Evolutionary conservation across 2,888 invertebrate genomes (phyloP), one percentile per base, ranked within the genome.

Genomic region (Heliconius aoede): DNA sequence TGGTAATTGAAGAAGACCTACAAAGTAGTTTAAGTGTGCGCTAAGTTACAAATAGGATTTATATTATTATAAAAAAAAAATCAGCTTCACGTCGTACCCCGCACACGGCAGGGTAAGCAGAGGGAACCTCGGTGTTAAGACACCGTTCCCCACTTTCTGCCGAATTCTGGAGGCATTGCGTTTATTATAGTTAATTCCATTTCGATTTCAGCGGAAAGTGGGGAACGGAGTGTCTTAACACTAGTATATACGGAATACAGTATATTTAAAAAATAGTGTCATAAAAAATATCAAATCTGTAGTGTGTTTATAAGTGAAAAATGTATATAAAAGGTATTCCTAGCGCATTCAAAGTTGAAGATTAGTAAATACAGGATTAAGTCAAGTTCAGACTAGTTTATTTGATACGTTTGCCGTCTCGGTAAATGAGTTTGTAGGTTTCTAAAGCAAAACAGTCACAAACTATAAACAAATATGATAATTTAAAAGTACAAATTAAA

Each of bases 371-470:
- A 36, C 40, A 40, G 36, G 36, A 60, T 40, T 72, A 72, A 72
- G 72, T 72, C 72, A 72, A 72, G 72, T 72, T 72, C 72, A 72
- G 24, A 61, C 36, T 61, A 18, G 40, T 26, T 72, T 36, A 72
- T 60, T 60, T 72, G 71, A 72, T 72, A 72, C 32, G 46, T 68
- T 68, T 30, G 30, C n/a, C 60, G 60, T 72, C 60, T 36, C 60
- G 60, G 72, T 61, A 40, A 58, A 40, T 40, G 61, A 61, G 24
- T 60, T 72, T 72, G 36, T 72, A 61, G 72, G 60, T 72, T 72
- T 72, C 72, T 60, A 72, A 36, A 60, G 58, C 60, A n/a, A 40
- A 40, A 32, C 30, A 32, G n/a, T 51, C n/a, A 55, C 55, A 69
- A 69, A 55, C 30, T 30, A n/a, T 30, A 32, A 11, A 15, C 30